Evolutionary conservation across 2,797 vertebrate genomes (phyloP).

Genomic region (Scolopax rusticola): DNA sequence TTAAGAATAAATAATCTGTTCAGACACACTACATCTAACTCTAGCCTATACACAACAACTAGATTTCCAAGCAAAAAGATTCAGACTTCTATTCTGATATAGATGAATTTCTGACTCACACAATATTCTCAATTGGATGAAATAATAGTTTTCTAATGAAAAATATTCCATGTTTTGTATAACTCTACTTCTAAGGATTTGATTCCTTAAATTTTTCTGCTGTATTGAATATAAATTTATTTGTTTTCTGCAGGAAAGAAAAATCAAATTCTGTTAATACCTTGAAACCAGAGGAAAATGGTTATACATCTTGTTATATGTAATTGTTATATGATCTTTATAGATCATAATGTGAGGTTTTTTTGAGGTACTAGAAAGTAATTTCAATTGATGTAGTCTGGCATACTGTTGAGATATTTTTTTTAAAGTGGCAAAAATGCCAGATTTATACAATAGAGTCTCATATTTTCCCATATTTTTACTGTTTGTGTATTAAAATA

Average conservation of each 20-base stretch:
- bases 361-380: not conserved
- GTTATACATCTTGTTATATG: not conserved
- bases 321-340: not conserved
- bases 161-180: not conserved
- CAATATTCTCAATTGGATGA: not conserved
- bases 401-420: accelerated
- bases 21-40: not conserved
- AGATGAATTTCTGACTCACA: not conserved
- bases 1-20: not conserved
- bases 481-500: not conserved
- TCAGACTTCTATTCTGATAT: not conserved
- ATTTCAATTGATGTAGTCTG: not conserved
- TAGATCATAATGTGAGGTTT: not conserved
- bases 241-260: not conserved
- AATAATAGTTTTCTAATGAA: not conserved
- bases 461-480: not conserved
- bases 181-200: not conserved
- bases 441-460: not conserved
- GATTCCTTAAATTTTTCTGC: not conserved
- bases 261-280: not conserved
- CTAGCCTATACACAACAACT: not conserved
- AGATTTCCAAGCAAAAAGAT: not conserved
- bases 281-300: not conserved
- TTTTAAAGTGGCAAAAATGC: not conserved
- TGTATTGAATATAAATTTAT: not conserved